Evolutionary conservation across 1,140 invertebrate genomes (phyloP), one percentile per base, ranked within the genome.

Genomic region (Megalopta genalis): DNA sequence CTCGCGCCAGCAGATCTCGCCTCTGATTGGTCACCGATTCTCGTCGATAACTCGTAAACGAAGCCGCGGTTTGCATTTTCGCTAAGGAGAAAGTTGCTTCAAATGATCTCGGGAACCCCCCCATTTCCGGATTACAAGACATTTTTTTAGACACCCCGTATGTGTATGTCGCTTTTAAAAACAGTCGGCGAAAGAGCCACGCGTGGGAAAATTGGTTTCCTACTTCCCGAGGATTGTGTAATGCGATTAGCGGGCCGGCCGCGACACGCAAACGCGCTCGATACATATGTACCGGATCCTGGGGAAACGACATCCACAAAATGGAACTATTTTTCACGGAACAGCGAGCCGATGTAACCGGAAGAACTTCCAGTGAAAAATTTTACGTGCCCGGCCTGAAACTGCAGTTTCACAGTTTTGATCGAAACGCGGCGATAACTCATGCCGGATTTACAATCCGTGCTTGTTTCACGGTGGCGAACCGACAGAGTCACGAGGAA

Each of bases 291-390:
- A 37, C 27, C 23, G 23, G 60, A 25, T 9, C 42, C 2, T 27
- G 27, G 64, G 68, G n/a, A 37, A 27, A 81, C 70, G 62, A 65
- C 77, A 59, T 57, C 74, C 78, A 10, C 60, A 62, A 77, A 69
- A 72, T 52, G 64, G 68, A 77, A 81, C 77, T 79, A 84, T 83
- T 85, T 81, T 81, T 84, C 83, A 85, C 67, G 73, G 66, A 80
- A 71, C 78, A 66, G 65, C 73, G 65, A 59, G 59, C 75, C 83
- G 79, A 85, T 84, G 69, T 67, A 74, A 71, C 83, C 65, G 69
- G 79, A 71, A 71, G 62, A 81, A 78, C 79, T 85, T 77, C 42
- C 70, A 66, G 69, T 76, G 84, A 85, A 84, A 85, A 85, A 85
- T 85, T 85, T 70, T 67, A 82, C 79, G 59, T 76, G 70, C 39